Base-by-base conservation (phyloP, 2,797 vertebrate genomes). In the Hozukius guyotensis region DNA sequence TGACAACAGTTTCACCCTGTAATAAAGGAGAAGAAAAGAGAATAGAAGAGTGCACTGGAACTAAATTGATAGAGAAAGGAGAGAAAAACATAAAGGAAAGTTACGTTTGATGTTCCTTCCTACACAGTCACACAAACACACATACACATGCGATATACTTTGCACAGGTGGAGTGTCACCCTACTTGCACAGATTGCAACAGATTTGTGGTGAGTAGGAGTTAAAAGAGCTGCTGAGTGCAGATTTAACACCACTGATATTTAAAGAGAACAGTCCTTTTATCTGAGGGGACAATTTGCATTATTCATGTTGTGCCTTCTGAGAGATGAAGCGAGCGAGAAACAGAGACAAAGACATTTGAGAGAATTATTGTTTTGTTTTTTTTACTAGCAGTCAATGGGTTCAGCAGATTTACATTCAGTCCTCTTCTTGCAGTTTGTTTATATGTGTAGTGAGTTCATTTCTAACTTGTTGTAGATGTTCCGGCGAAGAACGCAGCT, bases 191-290 rank as follows among this genome's bases (percentile, higher is more conserved):
- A 89, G 82, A 93, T 95, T 94, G 93, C 89, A 91, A 92, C 92
- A 92, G 84, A 89, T 92, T 93, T 89, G 83, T 92, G 82, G 79
- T 80, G 92, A 94, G 92, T 89, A 90, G 91, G 82, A 92, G 88
- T 91, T 92, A 90, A 91, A 95, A 94, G 91, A 95, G 92, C 87
- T 93, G 93, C 92, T 90, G 92, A 94, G 88, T 90, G 90, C 94
- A 93, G 90, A 95, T 94, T 92, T 93, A 93, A 93, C 90, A 89
- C 91, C 91, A 83, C 80, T 84, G 93, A 91, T 94, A 89, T 94
- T 94, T 95, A 94, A 95, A 92, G 87, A 92, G 89, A 88, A 79
- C 78, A 87, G 81, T 82, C 87, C 87, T 94, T 90, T 94, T 90
- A 94, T 94, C 93, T 92, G 83, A 93, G 86, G 93, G 89, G 87